Conservation (phyloP, 1,140 invertebrate genomes). For the Brachionus rubens region DNA sequence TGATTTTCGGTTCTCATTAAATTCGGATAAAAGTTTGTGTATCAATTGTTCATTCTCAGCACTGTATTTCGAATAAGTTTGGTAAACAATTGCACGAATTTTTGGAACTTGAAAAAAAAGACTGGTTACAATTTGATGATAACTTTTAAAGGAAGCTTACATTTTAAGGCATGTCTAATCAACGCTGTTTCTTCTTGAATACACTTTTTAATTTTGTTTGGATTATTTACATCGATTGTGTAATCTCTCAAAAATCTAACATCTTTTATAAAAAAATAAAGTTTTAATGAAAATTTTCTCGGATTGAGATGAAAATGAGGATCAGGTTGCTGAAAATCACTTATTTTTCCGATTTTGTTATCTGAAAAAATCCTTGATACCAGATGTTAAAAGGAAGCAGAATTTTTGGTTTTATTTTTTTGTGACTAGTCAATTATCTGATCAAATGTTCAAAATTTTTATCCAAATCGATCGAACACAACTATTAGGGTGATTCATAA, state of each 20-base stretch:
- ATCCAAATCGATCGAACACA: too few species aligned
- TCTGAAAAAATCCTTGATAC: too few species aligned
- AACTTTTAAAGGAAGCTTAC: not conserved
- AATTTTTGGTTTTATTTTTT: too few species aligned
- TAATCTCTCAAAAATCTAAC: constrained; percentile 34
- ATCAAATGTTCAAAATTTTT: too few species aligned
- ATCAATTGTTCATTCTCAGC: constrained; percentile 30
- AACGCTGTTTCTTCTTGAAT: constrained; percentile 38
- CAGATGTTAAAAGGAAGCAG: too few species aligned
- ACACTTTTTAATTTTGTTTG: constrained; percentile 23
- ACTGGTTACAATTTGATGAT: not conserved
- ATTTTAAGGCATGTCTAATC: constrained; percentile 23
- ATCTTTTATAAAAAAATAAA: not conserved
- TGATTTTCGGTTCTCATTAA: constrained; percentile 24
- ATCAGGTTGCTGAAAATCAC: too few species aligned
- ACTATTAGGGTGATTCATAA: too few species aligned
- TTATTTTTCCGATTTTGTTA: not conserved
- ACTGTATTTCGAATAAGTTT: constrained; percentile 30
- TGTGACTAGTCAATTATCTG: too few species aligned
- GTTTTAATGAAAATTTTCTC: not conserved
- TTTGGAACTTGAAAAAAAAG: not conserved
- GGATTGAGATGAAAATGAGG: too few species aligned
- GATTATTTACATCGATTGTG: constrained; percentile 17
- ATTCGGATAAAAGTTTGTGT: not conserved
- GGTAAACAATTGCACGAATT: constrained; percentile 30